A percentile compares a stretch with the other conserved stretches of the same genome.
phyloP scores from a whole-genome alignment of 2,113 vertebrate genomes.

The Muntiacus muntjak region DNA sequence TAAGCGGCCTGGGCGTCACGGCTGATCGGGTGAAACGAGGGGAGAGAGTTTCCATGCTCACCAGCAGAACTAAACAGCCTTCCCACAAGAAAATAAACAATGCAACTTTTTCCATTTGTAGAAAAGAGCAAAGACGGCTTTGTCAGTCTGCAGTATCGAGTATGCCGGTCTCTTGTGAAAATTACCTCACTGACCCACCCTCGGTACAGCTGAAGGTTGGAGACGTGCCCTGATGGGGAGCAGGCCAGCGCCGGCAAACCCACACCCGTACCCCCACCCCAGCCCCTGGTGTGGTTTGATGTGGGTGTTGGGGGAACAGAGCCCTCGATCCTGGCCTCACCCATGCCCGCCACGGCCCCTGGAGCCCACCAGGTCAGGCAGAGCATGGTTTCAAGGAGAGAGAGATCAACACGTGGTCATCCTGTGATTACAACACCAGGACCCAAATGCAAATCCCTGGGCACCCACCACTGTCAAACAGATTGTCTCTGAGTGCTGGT shows the following conservation, averaged over 20 bases:
- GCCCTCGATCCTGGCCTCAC: background rate
- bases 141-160: background rate
- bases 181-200: background rate
- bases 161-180: background rate
- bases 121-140: background rate
- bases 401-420: fast-evolving
- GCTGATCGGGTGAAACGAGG: fast-evolving
- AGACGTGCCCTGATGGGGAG: background rate
- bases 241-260: background rate
- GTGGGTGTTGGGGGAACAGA: background rate
- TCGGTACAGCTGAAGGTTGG: background rate
- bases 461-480: background rate
- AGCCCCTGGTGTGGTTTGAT: background rate
- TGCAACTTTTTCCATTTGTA: background rate
- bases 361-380: background rate
- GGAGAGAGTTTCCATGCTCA: background rate
- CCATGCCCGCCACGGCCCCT: fast-evolving
- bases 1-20: background rate
- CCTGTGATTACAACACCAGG: background rate
- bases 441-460: background rate
- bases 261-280: background rate
- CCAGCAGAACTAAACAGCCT: background rate
- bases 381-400: background rate
- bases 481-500: background rate
- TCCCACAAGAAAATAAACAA: background rate